Base-by-base conservation (phyloP, 2,888 invertebrate genomes). In the Lasioglossum marginatum region DNA sequence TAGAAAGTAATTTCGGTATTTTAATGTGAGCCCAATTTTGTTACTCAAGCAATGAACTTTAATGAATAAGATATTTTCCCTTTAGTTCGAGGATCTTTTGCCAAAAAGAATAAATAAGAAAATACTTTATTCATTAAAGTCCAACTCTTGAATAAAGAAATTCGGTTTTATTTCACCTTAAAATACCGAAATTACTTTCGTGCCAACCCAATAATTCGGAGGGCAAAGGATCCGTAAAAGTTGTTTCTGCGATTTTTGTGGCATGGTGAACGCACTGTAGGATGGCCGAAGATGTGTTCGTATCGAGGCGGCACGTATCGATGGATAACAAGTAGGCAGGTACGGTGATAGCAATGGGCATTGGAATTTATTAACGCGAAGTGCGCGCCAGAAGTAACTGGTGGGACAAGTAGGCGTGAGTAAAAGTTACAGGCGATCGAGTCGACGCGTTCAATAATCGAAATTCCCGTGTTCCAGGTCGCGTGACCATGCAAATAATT, bases 401-500 rank as follows among this genome's bases (percentile, higher is more conserved):
- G 71, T 43, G 71, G 70, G 37, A n/a, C 70, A 70, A 40, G 63
- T 79, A 48, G 19, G 27, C 6, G 34, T 6, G 57, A 76, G 52
- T 81, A 79, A 84, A 79, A 87, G 73, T 79, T 66, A 63, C 77
- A 48, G 43, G 48, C 77, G 66, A 82, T 81, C 78, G 75, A 79
- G 74, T 77, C 43, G 63, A 48, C 48, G 1, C 77, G 83, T 80
- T 76, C 81, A 45, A 86, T 83, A 77, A 88, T 88, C 82, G 79
- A 81, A 88, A 87, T 88, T 82, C 79, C 82, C 71, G 76, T 80
- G 78, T 77, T 75, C 81, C 82, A 76, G 80, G 86, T 89, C 89
- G 88, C 89, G 88, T 89, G 86, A 90, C 86, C 80, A 79, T 87
- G 89, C 85, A 87, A 87, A 90, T 86, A 77, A 72, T 37, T 72